phyloP scores from a whole-genome alignment of 2,888 invertebrate genomes.

The Teleiodes luculella region DNA sequence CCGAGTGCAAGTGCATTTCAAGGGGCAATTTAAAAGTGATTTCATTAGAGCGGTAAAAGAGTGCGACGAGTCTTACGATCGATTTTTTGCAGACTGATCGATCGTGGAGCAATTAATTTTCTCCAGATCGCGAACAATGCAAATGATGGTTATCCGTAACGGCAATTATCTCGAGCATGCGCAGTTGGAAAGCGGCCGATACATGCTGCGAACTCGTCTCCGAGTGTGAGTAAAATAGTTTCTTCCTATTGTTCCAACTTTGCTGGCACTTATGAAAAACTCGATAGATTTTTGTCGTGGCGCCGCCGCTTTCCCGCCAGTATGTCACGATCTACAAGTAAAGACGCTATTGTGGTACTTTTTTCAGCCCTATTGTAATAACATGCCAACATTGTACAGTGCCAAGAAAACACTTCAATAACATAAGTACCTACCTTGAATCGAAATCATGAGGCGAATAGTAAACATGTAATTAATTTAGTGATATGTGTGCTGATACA shows the following conservation, averaged over 20 bases:
- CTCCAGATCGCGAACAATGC: slow-evolving; percentile 68
- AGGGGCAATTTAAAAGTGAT: slow-evolving; percentile 1
- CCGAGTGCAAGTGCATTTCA: slow-evolving; percentile 22
- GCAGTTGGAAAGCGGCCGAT: slow-evolving; percentile 65
- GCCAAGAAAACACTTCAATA: slow-evolving; percentile 11
- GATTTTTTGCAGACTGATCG: slow-evolving; percentile 55
- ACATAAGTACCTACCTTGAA: slow-evolving; percentile 3
- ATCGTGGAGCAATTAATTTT: slow-evolving; percentile 67
- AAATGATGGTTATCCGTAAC: slow-evolving; percentile 69
- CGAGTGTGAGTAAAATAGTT: slow-evolving; percentile 62
- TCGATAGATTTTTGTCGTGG: slow-evolving; percentile 39
- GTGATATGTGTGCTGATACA: slow-evolving; percentile 11
- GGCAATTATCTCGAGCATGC: slow-evolving; percentile 55
- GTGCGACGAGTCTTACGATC: slow-evolving; percentile 29
- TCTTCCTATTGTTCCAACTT: slow-evolving; percentile 66
- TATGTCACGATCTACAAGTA: slow-evolving; percentile 26
- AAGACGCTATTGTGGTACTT: slow-evolving; percentile 6
- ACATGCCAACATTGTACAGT: background rate
- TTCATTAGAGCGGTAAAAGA: slow-evolving; percentile 8
- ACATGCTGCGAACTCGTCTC: slow-evolving; percentile 50
- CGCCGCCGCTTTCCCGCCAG: slow-evolving; percentile 53
- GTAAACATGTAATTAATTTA: slow-evolving; percentile 4
- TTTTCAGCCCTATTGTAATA: slow-evolving; percentile 21
- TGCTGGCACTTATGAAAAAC: slow-evolving; percentile 48
- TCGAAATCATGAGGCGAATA: slow-evolving; percentile 6